Evolutionary conservation across 2,888 invertebrate genomes (phyloP).

Genomic region (Melieria crassipennis): DNA sequence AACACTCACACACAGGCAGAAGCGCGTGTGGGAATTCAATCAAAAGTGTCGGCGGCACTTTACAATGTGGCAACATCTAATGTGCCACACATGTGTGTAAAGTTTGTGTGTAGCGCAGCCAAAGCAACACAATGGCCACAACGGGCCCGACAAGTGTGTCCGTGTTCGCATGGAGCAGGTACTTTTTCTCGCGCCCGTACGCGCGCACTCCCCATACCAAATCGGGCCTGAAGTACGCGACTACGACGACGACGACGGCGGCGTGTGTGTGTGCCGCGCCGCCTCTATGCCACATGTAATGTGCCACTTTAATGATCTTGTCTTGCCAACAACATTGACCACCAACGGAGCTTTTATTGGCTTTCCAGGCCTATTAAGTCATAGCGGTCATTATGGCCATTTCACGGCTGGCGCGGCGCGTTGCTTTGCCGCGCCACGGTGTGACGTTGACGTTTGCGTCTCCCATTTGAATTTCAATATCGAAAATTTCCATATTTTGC

Average conservation of each 20-base stretch:
- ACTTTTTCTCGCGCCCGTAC: slow-evolving; percentile 44
- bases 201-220: too few relatives aligned
- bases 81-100: slow-evolving; percentile 37
- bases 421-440: slow-evolving; percentile 1
- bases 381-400: slow-evolving; percentile 52
- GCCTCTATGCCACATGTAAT: slow-evolving; percentile 19
- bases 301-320: slow-evolving; percentile 64
- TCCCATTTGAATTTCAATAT: slow-evolving; percentile 22
- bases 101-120: slow-evolving; percentile 32
- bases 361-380: slow-evolving; percentile 61
- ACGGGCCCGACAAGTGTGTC: too few relatives aligned
- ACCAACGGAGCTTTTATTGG: slow-evolving; percentile 64
- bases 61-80: background rate
- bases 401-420: slow-evolving; percentile 26
- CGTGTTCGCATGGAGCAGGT: slow-evolving; percentile 33
- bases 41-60: slow-evolving; percentile 56
- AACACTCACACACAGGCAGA: slow-evolving; percentile 10
- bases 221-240: slow-evolving; percentile 9
- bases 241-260: too few relatives aligned
- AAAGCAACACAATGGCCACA: too few relatives aligned
- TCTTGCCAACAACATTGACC: slow-evolving; percentile 52
- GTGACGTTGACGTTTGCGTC: background rate
- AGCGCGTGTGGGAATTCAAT: slow-evolving; percentile 49
- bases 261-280: background rate
- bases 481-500: slow-evolving; percentile 19